A percentile compares a stretch with the other conserved stretches of the same genome.
Evolutionary conservation across 2,888 invertebrate genomes (phyloP).

Genomic region (Orthonychiurus folsomi): DNA sequence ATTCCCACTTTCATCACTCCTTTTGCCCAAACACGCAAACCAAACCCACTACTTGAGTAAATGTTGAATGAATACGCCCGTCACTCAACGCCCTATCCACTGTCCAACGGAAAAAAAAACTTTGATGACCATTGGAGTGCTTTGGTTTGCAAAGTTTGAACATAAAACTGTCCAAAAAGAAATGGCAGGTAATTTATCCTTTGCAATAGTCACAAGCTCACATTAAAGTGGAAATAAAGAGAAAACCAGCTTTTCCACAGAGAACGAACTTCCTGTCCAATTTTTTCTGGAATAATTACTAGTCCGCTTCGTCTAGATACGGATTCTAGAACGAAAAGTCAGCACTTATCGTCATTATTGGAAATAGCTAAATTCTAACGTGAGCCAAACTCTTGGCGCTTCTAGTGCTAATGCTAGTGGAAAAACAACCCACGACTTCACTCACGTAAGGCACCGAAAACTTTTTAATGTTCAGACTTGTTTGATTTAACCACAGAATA

Average conservation of each 20-base stretch:
- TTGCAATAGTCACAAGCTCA: not conserved
- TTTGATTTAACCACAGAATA: too few relatives aligned
- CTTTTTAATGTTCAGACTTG: too few relatives aligned
- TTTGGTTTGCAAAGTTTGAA: not conserved
- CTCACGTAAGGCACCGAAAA: too few relatives aligned
- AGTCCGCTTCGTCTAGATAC: not conserved
- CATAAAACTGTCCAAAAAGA: not conserved
- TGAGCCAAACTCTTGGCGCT: too few relatives aligned
- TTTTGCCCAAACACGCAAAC: not conserved
- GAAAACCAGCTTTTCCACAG: too few relatives aligned
- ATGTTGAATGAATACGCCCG: not conserved
- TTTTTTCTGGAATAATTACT: not conserved
- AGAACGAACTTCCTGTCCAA: too few relatives aligned
- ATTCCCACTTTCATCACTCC: not conserved
- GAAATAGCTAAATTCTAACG: too few relatives aligned
- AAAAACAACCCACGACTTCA: too few relatives aligned
- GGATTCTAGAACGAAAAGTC: too few relatives aligned
- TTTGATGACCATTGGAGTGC: not conserved
- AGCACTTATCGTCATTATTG: too few relatives aligned
- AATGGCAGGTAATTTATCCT: slow-evolving; percentile 1
- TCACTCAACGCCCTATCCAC: not conserved
- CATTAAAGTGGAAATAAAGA: not conserved
- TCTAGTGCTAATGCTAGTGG: too few relatives aligned
- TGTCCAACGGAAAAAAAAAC: not conserved
- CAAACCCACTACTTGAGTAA: not conserved